Percentiles rank a stretch among this genome's conserved stretches.
phyloP scores from a whole-genome alignment of 2,113 vertebrate species.

The Macaca mulatta region DNA sequence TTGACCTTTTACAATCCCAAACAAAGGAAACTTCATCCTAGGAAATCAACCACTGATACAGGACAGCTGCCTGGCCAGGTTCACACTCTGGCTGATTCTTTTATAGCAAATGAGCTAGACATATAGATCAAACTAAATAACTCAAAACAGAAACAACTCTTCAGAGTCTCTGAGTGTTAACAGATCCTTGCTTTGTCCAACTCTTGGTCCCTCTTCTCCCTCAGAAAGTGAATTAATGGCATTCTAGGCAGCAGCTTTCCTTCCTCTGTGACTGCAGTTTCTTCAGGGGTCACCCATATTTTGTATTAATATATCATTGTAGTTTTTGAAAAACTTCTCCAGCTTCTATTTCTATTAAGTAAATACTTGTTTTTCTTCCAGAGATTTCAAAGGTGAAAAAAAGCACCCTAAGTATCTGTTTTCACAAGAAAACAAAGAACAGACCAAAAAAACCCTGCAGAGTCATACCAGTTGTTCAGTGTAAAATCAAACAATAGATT shows the following conservation, averaged over 20 bases:
- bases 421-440: slow-evolving; percentile 34
- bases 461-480: slow-evolving; percentile 51
- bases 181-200: not conserved
- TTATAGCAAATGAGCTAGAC: slow-evolving; percentile 7
- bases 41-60: slow-evolving; percentile 40
- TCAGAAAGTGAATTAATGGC: not conserved
- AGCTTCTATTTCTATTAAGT: slow-evolving; percentile 17
- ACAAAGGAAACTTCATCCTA: slow-evolving; percentile 10
- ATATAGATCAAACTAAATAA: slow-evolving; percentile 18
- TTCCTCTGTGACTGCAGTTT: not conserved
- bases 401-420: not conserved
- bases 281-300: not conserved
- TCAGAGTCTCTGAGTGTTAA: slow-evolving; percentile 22
- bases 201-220: not conserved
- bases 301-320: slow-evolving; percentile 11
- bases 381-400: not conserved
- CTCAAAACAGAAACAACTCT: slow-evolving; percentile 41
- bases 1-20: not conserved
- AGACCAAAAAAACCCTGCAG: slow-evolving; percentile 37
- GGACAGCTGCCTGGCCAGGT: not conserved
- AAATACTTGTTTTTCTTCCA: slow-evolving; percentile 54
- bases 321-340: slow-evolving; percentile 31
- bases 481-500: slow-evolving; percentile 3
- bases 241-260: not conserved
- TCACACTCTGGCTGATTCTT: not conserved